Evolutionary conservation across 1,140 invertebrate species (phyloP).

Genomic region (Zaprionus gabonicus): DNA sequence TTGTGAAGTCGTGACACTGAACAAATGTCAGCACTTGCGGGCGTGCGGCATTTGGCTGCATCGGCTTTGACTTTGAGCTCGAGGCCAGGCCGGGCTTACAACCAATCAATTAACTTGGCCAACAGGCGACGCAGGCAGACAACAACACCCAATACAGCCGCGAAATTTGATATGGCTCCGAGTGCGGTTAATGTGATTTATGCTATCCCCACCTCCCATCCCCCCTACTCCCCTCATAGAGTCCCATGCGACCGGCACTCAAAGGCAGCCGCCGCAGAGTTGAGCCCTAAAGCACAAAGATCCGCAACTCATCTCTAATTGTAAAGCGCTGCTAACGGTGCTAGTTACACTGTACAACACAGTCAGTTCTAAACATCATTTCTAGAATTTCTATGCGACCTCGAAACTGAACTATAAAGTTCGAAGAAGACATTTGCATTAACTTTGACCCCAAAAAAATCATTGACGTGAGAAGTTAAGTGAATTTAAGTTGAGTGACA

Average conservation of each 20-base stretch:
- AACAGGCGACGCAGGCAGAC: slow-evolving; percentile 38
- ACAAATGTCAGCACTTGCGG: slow-evolving; percentile 82
- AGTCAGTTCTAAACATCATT: not conserved
- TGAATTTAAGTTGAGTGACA: slow-evolving; percentile 26
- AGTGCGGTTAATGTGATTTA: slow-evolving; percentile 68
- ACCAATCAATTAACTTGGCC: slow-evolving; percentile 78
- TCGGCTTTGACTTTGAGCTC: slow-evolving; percentile 66
- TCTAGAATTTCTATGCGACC: not conserved
- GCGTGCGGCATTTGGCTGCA: slow-evolving; percentile 57
- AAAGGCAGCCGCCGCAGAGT: slow-evolving; percentile 56
- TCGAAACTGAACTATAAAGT: not conserved
- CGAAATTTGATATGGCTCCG: slow-evolving; percentile 78
- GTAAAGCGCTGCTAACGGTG: slow-evolving; percentile 28
- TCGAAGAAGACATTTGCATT: slow-evolving; percentile 41
- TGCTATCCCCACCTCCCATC: slow-evolving; percentile 8
- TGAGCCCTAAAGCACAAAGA: slow-evolving; percentile 25
- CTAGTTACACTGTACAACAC: not conserved
- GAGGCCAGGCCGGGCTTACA: slow-evolving; percentile 58
- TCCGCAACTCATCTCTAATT: slow-evolving; percentile 41
- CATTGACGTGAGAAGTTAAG: slow-evolving; percentile 37
- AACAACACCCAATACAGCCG: slow-evolving; percentile 44
- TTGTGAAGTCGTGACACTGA: slow-evolving; percentile 74
- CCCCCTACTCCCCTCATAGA: slow-evolving; percentile 22
- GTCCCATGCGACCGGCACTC: slow-evolving; percentile 10
- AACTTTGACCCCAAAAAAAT: slow-evolving; percentile 40